Evolutionary conservation across 1,140 invertebrate genomes (phyloP), one percentile per base, ranked within the genome.

Genomic region (Aphidius ervi): DNA sequence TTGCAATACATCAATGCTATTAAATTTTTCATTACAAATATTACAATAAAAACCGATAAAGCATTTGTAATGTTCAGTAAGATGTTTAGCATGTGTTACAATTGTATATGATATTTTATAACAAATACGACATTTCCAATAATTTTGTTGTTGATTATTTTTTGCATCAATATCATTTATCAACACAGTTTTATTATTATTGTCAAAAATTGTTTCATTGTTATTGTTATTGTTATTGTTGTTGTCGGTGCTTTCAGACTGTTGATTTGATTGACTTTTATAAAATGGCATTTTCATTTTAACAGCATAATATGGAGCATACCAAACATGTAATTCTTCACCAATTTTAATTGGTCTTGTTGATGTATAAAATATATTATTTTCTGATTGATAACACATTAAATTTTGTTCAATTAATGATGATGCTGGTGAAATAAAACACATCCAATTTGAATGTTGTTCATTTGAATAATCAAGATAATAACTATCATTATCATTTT

Each of bases 361-460:
- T 5, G 81, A 76, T 63, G 82, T 81, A 74, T 86, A 87, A 74
- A 81, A 87, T 56, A 88, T 85, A 59, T 84, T 76, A 43, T 76
- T 70, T 9, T 79, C 69, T 20, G 81, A 71, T 78, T 83, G 86
- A 73, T 85, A 87, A 59, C 86, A 86, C 49, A 88, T 81, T 45
- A 87, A 73, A 78, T 88, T 88, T 70, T 86, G 84, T 59, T 82
- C 79, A 10, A 75, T 66, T 39, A 72, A 53, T 54, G 70, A 68
- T 40, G 68, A 72, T 3, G 84, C 83, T 59, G 81, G 73, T 46
- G 73, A 74, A 8, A 88, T 81, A 67, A 85, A 84, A 63, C 82
- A 81, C 84, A 88, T 85, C 87, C 87, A 88, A 77, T 85, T 88
- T 61, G 83, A 84, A 49, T 76, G 73, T 31, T 77, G 70, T 62